A percentile compares a stretch with the other conserved stretches of the same genome.
Conservation (phyloP, 1,140 invertebrate genomes). For the Coptotermes formosanus region DNA sequence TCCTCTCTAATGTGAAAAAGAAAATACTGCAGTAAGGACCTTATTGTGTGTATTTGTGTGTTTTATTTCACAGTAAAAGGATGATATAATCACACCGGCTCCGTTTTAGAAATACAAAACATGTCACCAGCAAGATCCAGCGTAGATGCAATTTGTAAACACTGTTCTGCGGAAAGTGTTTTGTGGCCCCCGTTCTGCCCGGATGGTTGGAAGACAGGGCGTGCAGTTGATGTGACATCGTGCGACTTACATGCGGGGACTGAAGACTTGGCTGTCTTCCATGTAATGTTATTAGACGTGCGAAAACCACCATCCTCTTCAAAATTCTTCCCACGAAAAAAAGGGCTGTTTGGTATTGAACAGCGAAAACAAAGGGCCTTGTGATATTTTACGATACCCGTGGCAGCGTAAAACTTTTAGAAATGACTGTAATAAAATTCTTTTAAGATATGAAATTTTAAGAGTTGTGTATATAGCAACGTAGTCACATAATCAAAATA, state of each 20-base stretch:
- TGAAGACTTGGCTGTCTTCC: not conserved
- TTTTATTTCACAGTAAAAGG: no score
- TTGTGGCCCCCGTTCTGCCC: not conserved
- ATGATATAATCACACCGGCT: no score
- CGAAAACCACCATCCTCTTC: not conserved
- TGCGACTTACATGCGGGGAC: not conserved
- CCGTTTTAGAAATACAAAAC: not conserved
- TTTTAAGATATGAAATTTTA: not conserved
- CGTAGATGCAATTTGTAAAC: not conserved
- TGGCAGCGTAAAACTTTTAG: not conserved
- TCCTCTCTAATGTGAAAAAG: no score
- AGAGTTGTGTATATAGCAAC: not conserved
- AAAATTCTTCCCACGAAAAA: not conserved
- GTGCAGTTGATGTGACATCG: not conserved
- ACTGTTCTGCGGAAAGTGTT: not conserved
- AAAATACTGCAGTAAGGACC: no score
- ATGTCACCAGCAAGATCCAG: not conserved
- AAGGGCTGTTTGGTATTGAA: not conserved
- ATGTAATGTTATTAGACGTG: not conserved
- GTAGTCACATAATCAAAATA: not conserved
- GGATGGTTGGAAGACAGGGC: not conserved
- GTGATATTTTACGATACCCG: not conserved
- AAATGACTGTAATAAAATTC: not conserved
- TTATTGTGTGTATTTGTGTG: no score
- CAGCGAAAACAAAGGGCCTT: not conserved